These are phyloP conservation scores for Metalampra italica DNA, from an alignment of 2,888 invertebrate species.

Conservation along the genomic window DNA sequence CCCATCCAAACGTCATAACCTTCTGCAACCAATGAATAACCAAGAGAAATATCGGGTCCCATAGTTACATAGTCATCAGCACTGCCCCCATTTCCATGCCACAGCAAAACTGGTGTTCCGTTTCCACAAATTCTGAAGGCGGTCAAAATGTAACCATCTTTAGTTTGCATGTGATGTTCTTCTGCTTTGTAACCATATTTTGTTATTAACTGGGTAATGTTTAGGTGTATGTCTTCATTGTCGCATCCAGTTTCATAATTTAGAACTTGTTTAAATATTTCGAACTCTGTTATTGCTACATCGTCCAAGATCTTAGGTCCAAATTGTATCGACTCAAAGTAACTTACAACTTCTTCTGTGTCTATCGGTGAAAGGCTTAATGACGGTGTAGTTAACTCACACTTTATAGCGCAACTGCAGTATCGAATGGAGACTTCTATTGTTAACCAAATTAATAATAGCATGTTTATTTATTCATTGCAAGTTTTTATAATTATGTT, in stretches of 20 bases:
- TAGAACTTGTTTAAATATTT: not conserved
- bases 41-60: conserved; percentile 71
- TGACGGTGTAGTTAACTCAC: too few species aligned
- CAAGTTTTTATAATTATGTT: too few species aligned
- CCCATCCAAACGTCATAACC: conserved; percentile 88
- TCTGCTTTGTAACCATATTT: conserved; percentile 27
- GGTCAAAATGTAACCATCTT: conserved; percentile 86
- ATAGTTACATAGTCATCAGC: conserved; percentile 84
- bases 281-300: not conserved
- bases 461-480: too few species aligned
- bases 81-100: conserved; percentile 85
- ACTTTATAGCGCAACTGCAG: too few species aligned
- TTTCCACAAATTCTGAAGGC: conserved; percentile 83
- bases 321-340: not conserved
- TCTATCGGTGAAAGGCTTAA: not conserved
- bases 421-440: too few species aligned
- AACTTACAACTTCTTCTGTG: not conserved
- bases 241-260: not conserved
- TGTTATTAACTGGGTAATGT: conserved; percentile 20
- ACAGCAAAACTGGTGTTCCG: conserved; percentile 76
- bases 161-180: conserved; percentile 75
- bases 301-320: not conserved
- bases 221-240: conserved; percentile 23
- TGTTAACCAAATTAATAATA: too few species aligned
- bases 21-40: conserved; percentile 71